phyloP scores from a whole-genome alignment of 2,888 invertebrate species.

The Melitaea athalia region DNA sequence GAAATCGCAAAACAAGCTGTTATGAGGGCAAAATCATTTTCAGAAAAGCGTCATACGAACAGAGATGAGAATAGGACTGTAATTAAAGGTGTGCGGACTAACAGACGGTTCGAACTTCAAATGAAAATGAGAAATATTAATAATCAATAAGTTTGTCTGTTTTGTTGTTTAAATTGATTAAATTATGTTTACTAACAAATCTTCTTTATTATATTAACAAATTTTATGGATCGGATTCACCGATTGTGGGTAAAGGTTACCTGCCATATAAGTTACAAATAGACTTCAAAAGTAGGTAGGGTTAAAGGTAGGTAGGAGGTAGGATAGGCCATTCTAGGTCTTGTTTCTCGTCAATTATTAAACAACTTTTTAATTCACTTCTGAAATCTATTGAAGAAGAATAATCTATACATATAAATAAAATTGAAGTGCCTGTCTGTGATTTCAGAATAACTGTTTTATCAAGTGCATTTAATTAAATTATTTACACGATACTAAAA shows the following conservation, averaged over 20 bases:
- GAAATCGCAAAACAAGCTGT: slow-evolving; percentile 61
- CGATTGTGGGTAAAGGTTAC: too few relatives aligned
- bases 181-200: slow-evolving; percentile 1
- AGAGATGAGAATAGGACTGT: slow-evolving; percentile 72
- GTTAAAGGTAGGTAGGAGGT: too few relatives aligned
- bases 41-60: slow-evolving; percentile 55
- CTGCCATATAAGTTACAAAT: too few relatives aligned
- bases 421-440: too few relatives aligned
- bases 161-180: neutral
- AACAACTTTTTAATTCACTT: too few relatives aligned
- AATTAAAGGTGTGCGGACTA: slow-evolving; percentile 86
- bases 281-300: neutral
- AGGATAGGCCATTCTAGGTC: too few relatives aligned
- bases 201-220: neutral
- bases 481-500: too few relatives aligned
- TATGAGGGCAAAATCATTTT: slow-evolving; percentile 66
- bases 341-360: too few relatives aligned
- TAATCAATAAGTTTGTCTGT: slow-evolving; percentile 1
- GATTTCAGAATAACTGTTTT: too few relatives aligned
- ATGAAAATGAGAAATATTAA: slow-evolving; percentile 84
- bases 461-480: too few relatives aligned
- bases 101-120: slow-evolving; percentile 87
- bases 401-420: too few relatives aligned
- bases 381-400: too few relatives aligned
- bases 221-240: neutral